Conservation (phyloP, 1,140 invertebrate species). For the Coptotermes formosanus region DNA sequence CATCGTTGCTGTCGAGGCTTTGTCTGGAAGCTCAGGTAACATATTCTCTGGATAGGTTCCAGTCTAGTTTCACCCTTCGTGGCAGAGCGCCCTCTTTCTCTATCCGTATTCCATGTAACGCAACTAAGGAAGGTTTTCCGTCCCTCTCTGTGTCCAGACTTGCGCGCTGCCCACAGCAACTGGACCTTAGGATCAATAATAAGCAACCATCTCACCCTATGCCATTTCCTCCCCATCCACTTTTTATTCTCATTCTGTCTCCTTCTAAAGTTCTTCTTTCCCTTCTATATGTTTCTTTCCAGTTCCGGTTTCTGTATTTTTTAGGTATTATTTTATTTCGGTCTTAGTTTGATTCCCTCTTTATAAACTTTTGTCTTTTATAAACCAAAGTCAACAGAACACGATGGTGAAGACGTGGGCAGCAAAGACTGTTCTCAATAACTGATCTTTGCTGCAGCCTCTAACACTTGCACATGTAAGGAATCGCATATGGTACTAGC, state of each 20-base stretch:
- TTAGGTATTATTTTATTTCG: neutral
- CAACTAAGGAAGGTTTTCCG: neutral
- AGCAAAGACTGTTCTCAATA: neutral
- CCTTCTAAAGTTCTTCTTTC: neutral
- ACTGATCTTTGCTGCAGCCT: neutral
- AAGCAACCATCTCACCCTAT: neutral
- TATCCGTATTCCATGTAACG: neutral
- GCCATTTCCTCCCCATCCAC: neutral
- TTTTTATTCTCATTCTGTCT: neutral
- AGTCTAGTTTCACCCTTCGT: neutral
- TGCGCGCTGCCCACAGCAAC: slow-evolving; percentile 5
- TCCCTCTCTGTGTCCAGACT: neutral
- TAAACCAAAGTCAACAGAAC: neutral
- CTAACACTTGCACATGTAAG: neutral
- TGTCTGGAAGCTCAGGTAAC: neutral
- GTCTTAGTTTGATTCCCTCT: neutral
- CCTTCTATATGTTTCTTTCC: neutral
- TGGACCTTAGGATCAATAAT: slow-evolving; percentile 10
- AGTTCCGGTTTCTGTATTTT: neutral
- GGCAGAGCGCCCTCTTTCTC: neutral
- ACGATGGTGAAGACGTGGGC: neutral
- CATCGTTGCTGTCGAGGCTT: no score
- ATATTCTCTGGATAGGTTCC: neutral
- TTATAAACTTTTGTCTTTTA: neutral
- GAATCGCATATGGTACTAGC: neutral